A percentile compares a stretch with the other conserved stretches of the same genome.
These are phyloP conservation scores for Cinclus cinclus DNA, from an alignment of 2,113 vertebrate species.

Conservation along the genomic window DNA sequence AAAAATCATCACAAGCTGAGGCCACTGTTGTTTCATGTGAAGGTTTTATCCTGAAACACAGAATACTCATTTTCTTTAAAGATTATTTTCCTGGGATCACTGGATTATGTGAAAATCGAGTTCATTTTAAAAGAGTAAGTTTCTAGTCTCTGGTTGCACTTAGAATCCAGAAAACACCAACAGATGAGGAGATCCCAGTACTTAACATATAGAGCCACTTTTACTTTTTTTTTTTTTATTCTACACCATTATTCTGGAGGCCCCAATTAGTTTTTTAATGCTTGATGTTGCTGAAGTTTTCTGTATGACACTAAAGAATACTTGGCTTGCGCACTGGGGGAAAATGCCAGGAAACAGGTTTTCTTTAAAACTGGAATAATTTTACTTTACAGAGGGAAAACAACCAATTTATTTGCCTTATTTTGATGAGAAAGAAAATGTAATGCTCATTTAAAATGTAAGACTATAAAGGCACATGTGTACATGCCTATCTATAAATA, in stretches of 20 bases:
- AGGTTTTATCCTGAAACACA: not conserved
- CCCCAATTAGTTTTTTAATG: not conserved
- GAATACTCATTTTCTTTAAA: not conserved
- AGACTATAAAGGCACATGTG: not conserved
- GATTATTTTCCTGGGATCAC: not conserved
- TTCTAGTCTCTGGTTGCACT: not conserved
- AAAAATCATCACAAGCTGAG: not conserved
- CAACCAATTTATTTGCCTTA: not conserved
- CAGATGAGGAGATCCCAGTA: not conserved
- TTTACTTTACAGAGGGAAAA: not conserved
- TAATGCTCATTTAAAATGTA: not conserved
- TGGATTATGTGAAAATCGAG: not conserved
- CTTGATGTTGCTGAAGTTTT: not conserved
- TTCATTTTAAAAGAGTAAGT: not conserved
- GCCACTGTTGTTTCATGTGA: not conserved
- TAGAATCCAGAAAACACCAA: not conserved
- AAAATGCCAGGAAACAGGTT: not conserved
- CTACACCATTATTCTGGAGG: not conserved
- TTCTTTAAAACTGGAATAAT: not conserved
- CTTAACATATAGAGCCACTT: not conserved
- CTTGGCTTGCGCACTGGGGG: not conserved
- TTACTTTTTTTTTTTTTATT: not conserved
- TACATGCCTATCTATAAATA: not conserved
- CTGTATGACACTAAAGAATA: not conserved
- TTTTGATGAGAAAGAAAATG: not conserved